Base-by-base conservation (phyloP, 1,140 invertebrate genomes). In the Neelides sp. region DNA sequence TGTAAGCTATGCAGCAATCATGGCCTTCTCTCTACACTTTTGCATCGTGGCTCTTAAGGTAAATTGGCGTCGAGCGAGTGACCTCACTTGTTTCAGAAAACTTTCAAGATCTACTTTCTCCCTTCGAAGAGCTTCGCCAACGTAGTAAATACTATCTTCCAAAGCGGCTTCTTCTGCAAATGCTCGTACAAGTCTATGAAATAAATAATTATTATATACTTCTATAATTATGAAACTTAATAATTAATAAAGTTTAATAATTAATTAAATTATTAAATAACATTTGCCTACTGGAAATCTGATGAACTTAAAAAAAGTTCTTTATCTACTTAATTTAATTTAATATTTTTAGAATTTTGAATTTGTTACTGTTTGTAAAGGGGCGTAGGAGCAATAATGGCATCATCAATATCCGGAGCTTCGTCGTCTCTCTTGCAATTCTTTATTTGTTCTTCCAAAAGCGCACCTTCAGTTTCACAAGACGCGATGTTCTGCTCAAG, bases 101-200 rank as follows among this genome's bases (percentile, higher is more conserved):
- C 86, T 81, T 64, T 98, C 93, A 59, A 98, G 69, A 71, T 95
- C 91, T 64, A 98, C 90, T 3, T 93, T 86, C 48, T 85, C 83
- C 61, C 84, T 83, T 55, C 91, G 74, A 44, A 98, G 69, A 20
- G 89, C 94, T 72, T 98, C 91, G n/a, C 90, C 91, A 64, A 98
- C 79, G 68, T 93, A 95, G 68, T 98, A 99, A 63, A 98, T 95
- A 44, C 92, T 86, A 76, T 99, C 95, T 73, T 98, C 94, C 41
- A 88, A 82, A 10, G 95, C 92, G 61, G 93, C 89, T 72, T 98
- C 95, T 71, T 98, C 92, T 42, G 91, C 90, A 78, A 90, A 98
- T 27, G 90, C 80, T 71, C 89, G 90, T 26, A 98, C 68, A 64
- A 98, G 79, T 65, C 85, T 89, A 60, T 1, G 62, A 69, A 57